Evolutionary conservation across 2,113 vertebrate species (phyloP), one percentile per base, ranked within the genome.

Genomic region (Cebidichthys violaceus): DNA sequence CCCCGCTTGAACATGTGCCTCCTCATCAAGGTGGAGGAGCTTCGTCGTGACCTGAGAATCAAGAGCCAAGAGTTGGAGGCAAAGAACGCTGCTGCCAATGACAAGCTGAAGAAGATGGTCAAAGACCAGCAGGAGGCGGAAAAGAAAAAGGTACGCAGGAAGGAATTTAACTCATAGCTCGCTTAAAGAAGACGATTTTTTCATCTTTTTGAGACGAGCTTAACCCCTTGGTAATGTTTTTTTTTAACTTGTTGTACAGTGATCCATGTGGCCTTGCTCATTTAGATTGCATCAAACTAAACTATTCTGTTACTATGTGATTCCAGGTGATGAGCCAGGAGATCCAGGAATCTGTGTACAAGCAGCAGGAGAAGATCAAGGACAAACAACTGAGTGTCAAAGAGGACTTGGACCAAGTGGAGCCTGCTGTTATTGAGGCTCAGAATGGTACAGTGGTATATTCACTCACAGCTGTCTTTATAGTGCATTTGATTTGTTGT

Each of bases 31-130:
- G 98, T 99, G 41, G 98, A 99, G 88, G 98, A 99, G 87, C 93
- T 99, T 76, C 96, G 98, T 4, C 96, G 97, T 4, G 98, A 99
- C 87, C 86, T 99, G 72, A 95, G 97, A 86, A 99, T 99, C 88
- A 99, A 99, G 94, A 99, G 98, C 89, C 97, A 99, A 72, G 98
- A 99, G 87, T 91, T 99, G 82, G 98, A 99, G 91, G 96, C 98
- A 5, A 99, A 99, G 94, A 99, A 99, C 1, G 98, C 97, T 1
- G 98, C 98, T 1, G 98, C 98, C 83, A 99, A 99, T 10, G 98
- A 99, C 94, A 99, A 99, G 90, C 93, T 99, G 87, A 99, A 99
- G 89, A 99, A 99, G 94, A 99, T 99, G 98, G 97, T 99, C 72
- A 99, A 99, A 89, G 98, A 99, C 92, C 98, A 99, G 62, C 98